Conservation (phyloP, 2,888 invertebrate genomes). For the Melinaea marsaeus region DNA sequence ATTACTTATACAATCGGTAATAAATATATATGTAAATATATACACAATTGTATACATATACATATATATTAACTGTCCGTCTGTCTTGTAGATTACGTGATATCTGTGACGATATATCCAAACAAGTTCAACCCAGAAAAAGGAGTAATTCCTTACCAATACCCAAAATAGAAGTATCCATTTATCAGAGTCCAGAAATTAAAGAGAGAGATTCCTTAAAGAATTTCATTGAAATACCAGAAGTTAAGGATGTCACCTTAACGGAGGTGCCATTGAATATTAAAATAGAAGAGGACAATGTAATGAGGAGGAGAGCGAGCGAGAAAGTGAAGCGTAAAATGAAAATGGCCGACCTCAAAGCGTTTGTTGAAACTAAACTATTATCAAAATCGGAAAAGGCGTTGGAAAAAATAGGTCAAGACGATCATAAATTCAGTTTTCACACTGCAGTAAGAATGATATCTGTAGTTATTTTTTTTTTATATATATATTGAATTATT, state of each 20-base stretch:
- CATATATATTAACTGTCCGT: neutral
- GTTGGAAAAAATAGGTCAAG: constrained; percentile 91
- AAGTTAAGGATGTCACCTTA: constrained; percentile 81
- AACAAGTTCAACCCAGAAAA: constrained; percentile 87
- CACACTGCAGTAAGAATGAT: constrained; percentile 80
- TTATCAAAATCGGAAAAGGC: constrained; percentile 95
- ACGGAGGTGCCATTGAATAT: constrained; percentile 72
- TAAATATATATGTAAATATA: neutral
- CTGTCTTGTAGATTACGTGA: constrained; percentile 83
- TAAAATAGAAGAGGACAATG: constrained; percentile 61
- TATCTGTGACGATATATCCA: constrained; percentile 89
- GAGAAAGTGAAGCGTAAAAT: constrained; percentile 91
- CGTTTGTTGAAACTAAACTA: constrained; percentile 94
- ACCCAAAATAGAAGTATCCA: constrained; percentile 93
- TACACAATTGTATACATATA: neutral
- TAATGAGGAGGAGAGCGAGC: constrained; percentile 81
- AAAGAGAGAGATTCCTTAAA: constrained; percentile 82
- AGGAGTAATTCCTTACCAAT: constrained; percentile 96
- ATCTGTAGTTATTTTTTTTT: constrained; percentile 73
- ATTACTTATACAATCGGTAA: constrained; percentile 93
- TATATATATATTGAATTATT: constrained; percentile 20
- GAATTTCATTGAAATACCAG: constrained; percentile 88
- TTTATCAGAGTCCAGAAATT: constrained; percentile 87
- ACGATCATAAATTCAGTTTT: constrained; percentile 80
- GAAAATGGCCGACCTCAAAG: constrained; percentile 94